Base-by-base conservation (phyloP, 2,888 invertebrate genomes). In the Parnassius orleans region DNA sequence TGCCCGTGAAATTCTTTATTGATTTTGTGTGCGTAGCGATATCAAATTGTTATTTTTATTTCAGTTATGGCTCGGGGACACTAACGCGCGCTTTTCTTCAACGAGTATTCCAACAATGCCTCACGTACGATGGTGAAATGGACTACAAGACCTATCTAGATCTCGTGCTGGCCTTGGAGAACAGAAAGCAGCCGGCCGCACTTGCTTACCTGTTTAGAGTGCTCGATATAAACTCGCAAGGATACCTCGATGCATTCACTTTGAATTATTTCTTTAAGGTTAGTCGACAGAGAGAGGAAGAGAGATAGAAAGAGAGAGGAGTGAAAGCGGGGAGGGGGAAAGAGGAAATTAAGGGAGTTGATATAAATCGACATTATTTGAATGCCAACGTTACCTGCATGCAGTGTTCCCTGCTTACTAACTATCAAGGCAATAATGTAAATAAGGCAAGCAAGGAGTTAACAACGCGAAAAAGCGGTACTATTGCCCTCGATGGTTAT, bases 141-240 rank as follows among this genome's bases (percentile, higher is more conserved):
- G 99, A 99, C 87, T 99, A 98, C 89, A 98, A 98, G 87, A 98
- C 98, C 0, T 99, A 98, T 83, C 90, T 99, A 33, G 98, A 99
- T 81, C 95, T 99, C 81, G 98, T 98, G 0, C 92, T 99, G 44
- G 98, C 98, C 0, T 86, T 98, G 68, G 98, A 98, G 86, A 98
- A 98, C 88, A 93, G 97, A 19, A 94, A 95, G 66, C 98, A 98
- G 80, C 97, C 98, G 0, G 97, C 98, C 71, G 95, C 98, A 0
- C 88, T 98, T 33, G 96, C 98, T 44, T 99, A 98, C 80, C 90
- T 99, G 58, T 99, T 99, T 86, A 92, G 96, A 44, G 96, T 99
- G 66, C 90, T 99, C 10, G 99, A 99, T 85, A 95, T 98, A 62
- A 95, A 98, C 79, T 95, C 95, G 58, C 94, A 95, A 72, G 98